Conservation (phyloP, 2,113 vertebrate genomes). For the Rhea pennata region DNA sequence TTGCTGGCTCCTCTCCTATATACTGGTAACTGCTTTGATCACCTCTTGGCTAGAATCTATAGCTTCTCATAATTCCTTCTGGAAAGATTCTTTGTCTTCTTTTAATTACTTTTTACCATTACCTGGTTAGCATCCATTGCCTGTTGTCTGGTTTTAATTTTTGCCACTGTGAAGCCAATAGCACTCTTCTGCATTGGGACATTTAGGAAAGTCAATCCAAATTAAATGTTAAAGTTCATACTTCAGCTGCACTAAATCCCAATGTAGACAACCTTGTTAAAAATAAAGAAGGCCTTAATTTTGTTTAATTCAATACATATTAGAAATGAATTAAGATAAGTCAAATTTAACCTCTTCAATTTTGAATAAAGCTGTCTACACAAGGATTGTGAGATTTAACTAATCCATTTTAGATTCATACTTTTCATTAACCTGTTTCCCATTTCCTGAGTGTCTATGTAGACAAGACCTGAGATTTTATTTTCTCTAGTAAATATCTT, state of each 20-base stretch:
- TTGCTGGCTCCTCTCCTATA: constrained; percentile 37
- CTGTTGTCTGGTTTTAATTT: constrained; percentile 57
- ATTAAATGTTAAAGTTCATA: constrained; percentile 61
- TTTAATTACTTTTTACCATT: constrained; percentile 67
- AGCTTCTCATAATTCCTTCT: constrained; percentile 53
- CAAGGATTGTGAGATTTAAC: background rate
- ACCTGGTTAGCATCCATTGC: constrained; percentile 38
- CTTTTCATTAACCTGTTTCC: background rate
- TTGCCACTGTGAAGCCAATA: constrained; percentile 42
- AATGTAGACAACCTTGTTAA: constrained; percentile 39
- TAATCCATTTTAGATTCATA: background rate
- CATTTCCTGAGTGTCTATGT: background rate
- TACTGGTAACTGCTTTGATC: constrained; percentile 34
- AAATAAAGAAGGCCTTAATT: constrained; percentile 32
- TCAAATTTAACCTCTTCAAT: constrained; percentile 37
- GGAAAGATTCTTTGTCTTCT: constrained; percentile 57
- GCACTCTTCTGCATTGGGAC: constrained; percentile 19
- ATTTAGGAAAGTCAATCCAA: constrained; percentile 57
- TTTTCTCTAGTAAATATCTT: background rate
- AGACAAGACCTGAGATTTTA: background rate
- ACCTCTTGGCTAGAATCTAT: constrained; percentile 48
- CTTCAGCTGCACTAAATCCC: constrained; percentile 36
- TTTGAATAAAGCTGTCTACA: constrained; percentile 2
- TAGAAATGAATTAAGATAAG: constrained; percentile 41
- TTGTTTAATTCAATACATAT: constrained; percentile 43